Evolutionary conservation across 2,113 vertebrate genomes (phyloP).

Genomic region (Cricetomys ansorgei): DNA sequence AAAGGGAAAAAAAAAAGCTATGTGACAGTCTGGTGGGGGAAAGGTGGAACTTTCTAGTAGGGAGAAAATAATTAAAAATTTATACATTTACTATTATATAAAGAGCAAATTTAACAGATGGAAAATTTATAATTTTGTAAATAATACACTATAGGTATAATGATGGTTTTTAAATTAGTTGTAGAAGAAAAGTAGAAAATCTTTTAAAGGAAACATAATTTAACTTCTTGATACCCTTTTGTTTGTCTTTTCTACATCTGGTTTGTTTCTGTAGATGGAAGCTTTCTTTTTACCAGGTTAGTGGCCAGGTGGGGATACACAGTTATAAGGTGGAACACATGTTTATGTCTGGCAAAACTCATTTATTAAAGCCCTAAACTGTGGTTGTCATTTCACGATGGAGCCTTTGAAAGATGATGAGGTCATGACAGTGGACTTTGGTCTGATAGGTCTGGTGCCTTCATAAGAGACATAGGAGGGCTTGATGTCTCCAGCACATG

Average conservation of each 20-base stretch:
- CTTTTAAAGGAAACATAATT: not conserved
- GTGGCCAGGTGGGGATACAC: conserved; percentile 39
- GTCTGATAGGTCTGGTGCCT: not conserved
- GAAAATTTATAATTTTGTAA: conserved; percentile 54
- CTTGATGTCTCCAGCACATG: not conserved
- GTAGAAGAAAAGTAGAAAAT: conserved; percentile 17
- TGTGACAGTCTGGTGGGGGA: not conserved
- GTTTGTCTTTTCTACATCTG: conserved; percentile 57
- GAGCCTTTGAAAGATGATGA: not conserved
- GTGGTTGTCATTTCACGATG: not conserved
- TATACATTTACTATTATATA: not conserved
- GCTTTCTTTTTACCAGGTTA: conserved; percentile 65
- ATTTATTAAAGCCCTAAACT: not conserved
- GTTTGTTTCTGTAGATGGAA: conserved; percentile 60
- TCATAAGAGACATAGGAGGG: not conserved
- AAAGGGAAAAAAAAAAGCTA: not conserved
- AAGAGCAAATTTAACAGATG: conserved; percentile 26
- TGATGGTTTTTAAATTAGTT: conserved; percentile 32
- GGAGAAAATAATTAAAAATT: conserved; percentile 34
- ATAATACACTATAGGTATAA: conserved; percentile 3
- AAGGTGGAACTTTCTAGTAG: not conserved
- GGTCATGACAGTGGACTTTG: not conserved
- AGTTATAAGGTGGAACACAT: conserved; percentile 7
- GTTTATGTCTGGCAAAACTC: not conserved
- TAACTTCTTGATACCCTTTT: conserved; percentile 52